Evolutionary conservation across 1,140 invertebrate genomes (phyloP).

Genomic region (Galendromus occidentalis): DNA sequence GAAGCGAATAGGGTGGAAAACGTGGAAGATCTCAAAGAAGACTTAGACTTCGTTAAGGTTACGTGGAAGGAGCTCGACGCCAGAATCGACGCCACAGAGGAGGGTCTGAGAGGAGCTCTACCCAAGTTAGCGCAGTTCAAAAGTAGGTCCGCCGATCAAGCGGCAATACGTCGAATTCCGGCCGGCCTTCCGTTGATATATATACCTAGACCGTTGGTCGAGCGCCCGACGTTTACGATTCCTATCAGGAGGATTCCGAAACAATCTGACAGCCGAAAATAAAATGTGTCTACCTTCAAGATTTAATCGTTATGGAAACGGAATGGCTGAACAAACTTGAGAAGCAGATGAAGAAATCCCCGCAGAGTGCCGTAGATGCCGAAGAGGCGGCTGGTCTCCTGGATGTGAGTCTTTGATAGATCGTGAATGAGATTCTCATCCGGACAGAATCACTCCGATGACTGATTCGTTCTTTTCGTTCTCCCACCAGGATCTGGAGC

Average conservation of each 20-base stretch:
- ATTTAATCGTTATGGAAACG: constrained; percentile 33
- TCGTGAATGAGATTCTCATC: neutral
- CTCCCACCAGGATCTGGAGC: neutral
- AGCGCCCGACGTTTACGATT: too few relatives aligned
- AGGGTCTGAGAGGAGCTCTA: constrained; percentile 42
- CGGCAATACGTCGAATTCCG: too few relatives aligned
- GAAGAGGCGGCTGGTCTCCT: constrained; percentile 76
- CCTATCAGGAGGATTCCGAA: too few relatives aligned
- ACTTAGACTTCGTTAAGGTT: constrained; percentile 34
- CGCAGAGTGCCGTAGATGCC: constrained; percentile 58
- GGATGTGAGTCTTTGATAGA: constrained; percentile 42
- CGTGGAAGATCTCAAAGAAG: constrained; percentile 14
- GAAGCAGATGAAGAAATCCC: constrained; percentile 47
- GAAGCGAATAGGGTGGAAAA: constrained; percentile 9
- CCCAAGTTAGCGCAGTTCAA: constrained; percentile 54
- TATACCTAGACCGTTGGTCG: too few relatives aligned
- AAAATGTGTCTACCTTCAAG: neutral
- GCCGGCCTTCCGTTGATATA: too few relatives aligned
- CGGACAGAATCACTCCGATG: neutral
- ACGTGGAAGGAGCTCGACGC: constrained; percentile 47
- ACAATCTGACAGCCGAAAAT: too few relatives aligned
- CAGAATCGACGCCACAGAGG: constrained; percentile 36
- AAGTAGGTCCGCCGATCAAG: constrained; percentile 28
- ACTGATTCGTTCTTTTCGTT: neutral
- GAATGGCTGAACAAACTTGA: constrained; percentile 62